A percentile compares a stretch with the other conserved stretches of the same genome.
phyloP scores from a whole-genome alignment of 2,888 invertebrate species.

The Melikaiella ostensackeni region DNA sequence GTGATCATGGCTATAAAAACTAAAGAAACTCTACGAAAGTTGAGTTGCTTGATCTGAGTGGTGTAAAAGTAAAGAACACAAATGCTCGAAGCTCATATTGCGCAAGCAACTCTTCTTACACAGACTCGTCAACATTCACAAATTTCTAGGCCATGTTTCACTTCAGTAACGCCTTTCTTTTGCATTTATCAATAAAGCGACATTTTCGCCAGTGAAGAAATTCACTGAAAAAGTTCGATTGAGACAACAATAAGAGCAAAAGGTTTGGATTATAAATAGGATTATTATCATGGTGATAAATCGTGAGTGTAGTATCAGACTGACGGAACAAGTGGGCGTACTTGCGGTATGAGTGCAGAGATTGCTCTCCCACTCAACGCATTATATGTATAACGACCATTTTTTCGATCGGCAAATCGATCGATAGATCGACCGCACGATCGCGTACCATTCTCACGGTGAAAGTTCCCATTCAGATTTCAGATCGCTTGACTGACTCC shows the following conservation, averaged over 20 bases:
- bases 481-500: constrained; percentile 33
- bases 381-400: constrained; percentile 34
- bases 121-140: neutral
- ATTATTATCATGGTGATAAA: neutral
- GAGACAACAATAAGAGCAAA: neutral
- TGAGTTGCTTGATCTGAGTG: neutral
- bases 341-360: neutral
- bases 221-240: neutral
- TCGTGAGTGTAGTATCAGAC: neutral
- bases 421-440: constrained; percentile 6
- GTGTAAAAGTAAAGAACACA: neutral
- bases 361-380: constrained; percentile 1
- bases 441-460: constrained; percentile 15
- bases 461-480: constrained; percentile 41
- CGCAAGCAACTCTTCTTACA: neutral
- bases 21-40: neutral
- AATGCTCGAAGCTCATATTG: neutral
- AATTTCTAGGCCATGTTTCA: neutral
- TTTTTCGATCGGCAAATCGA: neutral
- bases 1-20: neutral
- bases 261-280: neutral
- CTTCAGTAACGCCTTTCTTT: constrained; percentile 1
- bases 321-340: neutral
- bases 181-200: neutral
- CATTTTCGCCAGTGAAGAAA: neutral